A percentile compares a stretch with the other conserved stretches of the same genome.
phyloP scores from a whole-genome alignment of 2,113 vertebrate genomes.

The Toxotes chatareus region DNA sequence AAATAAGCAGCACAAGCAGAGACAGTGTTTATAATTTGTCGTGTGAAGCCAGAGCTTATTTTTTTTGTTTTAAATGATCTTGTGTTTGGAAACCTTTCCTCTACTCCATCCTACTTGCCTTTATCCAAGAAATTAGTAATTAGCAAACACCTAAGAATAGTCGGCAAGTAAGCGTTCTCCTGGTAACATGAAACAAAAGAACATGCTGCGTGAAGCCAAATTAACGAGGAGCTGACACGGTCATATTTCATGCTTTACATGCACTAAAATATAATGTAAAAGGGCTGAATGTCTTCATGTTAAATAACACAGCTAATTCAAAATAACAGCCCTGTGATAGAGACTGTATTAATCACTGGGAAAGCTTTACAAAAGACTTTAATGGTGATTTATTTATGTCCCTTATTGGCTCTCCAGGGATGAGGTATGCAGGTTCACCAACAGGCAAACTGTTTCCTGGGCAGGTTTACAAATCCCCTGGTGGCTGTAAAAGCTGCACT shows the following conservation, averaged over 20 bases:
- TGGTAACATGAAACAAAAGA: neutral
- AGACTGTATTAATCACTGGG: conserved; percentile 21
- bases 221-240: neutral
- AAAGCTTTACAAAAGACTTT: conserved; percentile 19
- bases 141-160: neutral
- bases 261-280: neutral
- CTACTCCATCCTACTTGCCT: neutral
- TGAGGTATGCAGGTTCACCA: conserved; percentile 40
- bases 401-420: conserved; percentile 35
- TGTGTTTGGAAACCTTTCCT: neutral
- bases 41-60: neutral
- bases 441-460: conserved; percentile 45
- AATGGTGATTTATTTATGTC: conserved; percentile 48
- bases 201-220: neutral
- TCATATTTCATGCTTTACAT: conserved; percentile 6
- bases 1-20: conserved; percentile 15
- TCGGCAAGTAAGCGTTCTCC: neutral
- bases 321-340: neutral
- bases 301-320: neutral
- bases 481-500: conserved; percentile 65
- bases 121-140: neutral
- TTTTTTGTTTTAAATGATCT: neutral
- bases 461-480: neutral
- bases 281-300: neutral
- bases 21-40: neutral